Evolutionary conservation across 2,797 vertebrate genomes (phyloP).

Genomic region (Xiphorhynchus erythropygius): DNA sequence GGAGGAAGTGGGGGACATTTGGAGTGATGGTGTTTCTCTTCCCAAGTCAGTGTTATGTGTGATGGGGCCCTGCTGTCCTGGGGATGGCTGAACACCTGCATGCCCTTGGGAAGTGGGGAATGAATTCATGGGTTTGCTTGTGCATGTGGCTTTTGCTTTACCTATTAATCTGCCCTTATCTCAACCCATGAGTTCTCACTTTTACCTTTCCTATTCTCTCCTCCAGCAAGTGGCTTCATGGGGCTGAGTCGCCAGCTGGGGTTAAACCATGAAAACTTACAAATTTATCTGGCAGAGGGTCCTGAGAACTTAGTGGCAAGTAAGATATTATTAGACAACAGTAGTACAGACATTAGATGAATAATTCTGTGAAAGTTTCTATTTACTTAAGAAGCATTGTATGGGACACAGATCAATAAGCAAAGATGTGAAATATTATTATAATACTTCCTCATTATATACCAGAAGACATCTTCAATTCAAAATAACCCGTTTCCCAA

Average conservation of each 20-base stretch:
- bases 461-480: background rate
- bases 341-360: background rate
- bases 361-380: background rate
- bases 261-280: background rate
- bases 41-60: background rate
- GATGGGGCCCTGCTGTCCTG: background rate
- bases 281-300: background rate
- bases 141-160: background rate
- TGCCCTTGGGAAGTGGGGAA: background rate
- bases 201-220: background rate
- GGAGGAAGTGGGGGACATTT: background rate
- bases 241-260: background rate
- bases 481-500: conserved; percentile 15
- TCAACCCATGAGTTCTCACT: background rate
- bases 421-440: background rate
- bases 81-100: background rate
- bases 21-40: background rate
- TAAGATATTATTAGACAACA: background rate
- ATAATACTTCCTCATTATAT: background rate
- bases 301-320: background rate
- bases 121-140: background rate
- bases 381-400: background rate
- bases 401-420: background rate
- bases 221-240: no score
- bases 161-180: background rate